Percentiles rank a stretch among this genome's conserved stretches.
These are phyloP conservation scores for Heteromyza rotundicornis DNA, from an alignment of 2,888 invertebrate species.

Conservation along the genomic window DNA sequence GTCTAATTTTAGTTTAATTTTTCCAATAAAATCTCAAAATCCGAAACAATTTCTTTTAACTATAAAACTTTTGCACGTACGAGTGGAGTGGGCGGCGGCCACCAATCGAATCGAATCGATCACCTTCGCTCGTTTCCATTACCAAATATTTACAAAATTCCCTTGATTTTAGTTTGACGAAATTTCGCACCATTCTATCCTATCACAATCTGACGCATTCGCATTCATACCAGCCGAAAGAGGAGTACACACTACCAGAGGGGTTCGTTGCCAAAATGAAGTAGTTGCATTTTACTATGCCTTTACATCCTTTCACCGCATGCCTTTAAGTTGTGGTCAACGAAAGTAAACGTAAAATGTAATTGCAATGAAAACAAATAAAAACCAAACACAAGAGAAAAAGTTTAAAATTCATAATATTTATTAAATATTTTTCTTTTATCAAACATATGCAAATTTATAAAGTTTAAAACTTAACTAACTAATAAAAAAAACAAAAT, in stretches of 20 bases:
- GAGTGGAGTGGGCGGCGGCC: neutral
- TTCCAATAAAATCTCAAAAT: constrained; percentile 47
- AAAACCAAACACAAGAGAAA: constrained; percentile 11
- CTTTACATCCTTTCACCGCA: neutral
- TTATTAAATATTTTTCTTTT: constrained; percentile 27
- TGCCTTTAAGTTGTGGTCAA: too few relatives aligned
- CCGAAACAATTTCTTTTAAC: constrained; percentile 49
- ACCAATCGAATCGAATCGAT: too few relatives aligned
- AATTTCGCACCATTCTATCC: neutral
- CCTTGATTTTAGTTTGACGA: neutral
- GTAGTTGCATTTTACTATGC: too few relatives aligned
- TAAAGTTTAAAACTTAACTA: constrained; percentile 34
- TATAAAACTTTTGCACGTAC: constrained; percentile 57
- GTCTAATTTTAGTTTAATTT: constrained; percentile 45
- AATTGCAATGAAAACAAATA: constrained; percentile 7
- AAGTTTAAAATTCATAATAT: constrained; percentile 33
- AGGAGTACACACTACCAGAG: neutral
- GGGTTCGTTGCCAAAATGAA: neutral
- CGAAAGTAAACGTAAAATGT: too few relatives aligned
- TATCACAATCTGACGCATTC: constrained; percentile 17
- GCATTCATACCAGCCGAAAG: constrained; percentile 13
- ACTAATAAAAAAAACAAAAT: constrained; percentile 26
- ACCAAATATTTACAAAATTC: too few relatives aligned
- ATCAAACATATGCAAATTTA: constrained; percentile 44
- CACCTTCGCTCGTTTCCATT: too few relatives aligned